A percentile compares a stretch with the other conserved stretches of the same genome.
Conservation (phyloP, 2,113 vertebrate species). For the Caloenas nicobarica region DNA sequence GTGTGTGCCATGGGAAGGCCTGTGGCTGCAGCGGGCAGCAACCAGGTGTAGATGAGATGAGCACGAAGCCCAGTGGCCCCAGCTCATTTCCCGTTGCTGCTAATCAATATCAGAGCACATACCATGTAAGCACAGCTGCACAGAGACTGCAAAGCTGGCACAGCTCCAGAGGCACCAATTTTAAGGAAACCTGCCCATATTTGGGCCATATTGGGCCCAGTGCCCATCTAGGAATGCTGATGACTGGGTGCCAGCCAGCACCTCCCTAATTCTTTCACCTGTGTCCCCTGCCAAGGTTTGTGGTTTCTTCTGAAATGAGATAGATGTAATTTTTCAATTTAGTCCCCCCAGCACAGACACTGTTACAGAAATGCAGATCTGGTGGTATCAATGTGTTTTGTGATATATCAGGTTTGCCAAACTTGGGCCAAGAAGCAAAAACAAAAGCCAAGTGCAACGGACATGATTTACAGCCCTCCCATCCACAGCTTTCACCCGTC, state of each 20-base stretch:
- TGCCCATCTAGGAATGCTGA: not conserved
- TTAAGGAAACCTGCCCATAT: not conserved
- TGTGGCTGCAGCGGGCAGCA: not conserved
- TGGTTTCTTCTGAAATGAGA: not conserved
- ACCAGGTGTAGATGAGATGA: not conserved
- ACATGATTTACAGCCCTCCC: not conserved
- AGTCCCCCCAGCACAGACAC: too few relatives aligned
- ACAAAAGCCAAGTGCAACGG: not conserved
- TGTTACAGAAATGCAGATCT: not conserved
- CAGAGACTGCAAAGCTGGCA: not conserved
- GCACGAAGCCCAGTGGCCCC: accelerated
- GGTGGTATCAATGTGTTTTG: accelerated
- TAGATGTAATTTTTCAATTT: not conserved
- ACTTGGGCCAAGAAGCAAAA: not conserved
- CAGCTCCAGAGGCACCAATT: not conserved
- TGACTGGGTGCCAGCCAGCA: not conserved
- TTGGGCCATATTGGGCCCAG: not conserved
- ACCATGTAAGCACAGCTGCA: accelerated
- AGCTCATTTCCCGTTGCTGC: not conserved
- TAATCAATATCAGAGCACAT: not conserved
- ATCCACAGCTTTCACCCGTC: not conserved
- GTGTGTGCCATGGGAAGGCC: accelerated
- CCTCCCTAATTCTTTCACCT: not conserved
- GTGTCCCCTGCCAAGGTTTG: not conserved
- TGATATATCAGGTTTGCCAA: not conserved